Evolutionary conservation across 2,797 vertebrate species (phyloP), one percentile per base, ranked within the genome.

Genomic region (Rhadinocentrus ornatus): DNA sequence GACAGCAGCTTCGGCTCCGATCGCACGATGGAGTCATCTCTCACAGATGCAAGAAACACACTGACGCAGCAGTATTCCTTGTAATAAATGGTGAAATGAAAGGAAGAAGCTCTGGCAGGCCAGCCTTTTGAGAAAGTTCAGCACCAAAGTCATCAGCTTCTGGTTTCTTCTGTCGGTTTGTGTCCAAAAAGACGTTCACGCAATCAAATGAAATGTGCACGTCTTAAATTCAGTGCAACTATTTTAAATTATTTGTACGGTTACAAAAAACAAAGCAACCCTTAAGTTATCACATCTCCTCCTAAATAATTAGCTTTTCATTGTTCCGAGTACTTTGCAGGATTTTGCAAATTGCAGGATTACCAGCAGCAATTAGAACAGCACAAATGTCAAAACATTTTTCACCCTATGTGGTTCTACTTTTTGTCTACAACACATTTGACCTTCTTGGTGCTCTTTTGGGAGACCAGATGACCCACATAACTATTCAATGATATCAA

Each of bases 21-120:
- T 73, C 75, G 39, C 78, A 86, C 74, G 80, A 69, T 74, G 64
- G 56, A 79, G 69, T 61, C 78, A 54, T 85, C 75, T 34, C 76
- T 78, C 81, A 66, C 61, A 73, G 68, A 65, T 59, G 62, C 76
- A 7, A 56, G 63, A 63, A n/a, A 77, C 66, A 75, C 78, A 71
- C 81, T 84, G 89, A 90, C 87, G 71, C 88, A 81, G 86, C 90
- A 86, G 83, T 79, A 77, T 83, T 84, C 66, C 39, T 65, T 26
- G 0, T 76, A 66, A 88, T 85, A 82, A 89, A 91, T 86, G 84
- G 83, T n/a, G 73, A 81, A 80, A 86, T 69, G 57, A 85, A 84
- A 70, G 73, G 50, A 58, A 54, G 50, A 70, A 69, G 64, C 32
- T 44, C 57, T 57, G 72, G 65, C 60, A 80, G 75, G 85, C 64